Evolutionary conservation across 2,797 vertebrate species (phyloP).

Genomic region (Eospalax fontanierii): DNA sequence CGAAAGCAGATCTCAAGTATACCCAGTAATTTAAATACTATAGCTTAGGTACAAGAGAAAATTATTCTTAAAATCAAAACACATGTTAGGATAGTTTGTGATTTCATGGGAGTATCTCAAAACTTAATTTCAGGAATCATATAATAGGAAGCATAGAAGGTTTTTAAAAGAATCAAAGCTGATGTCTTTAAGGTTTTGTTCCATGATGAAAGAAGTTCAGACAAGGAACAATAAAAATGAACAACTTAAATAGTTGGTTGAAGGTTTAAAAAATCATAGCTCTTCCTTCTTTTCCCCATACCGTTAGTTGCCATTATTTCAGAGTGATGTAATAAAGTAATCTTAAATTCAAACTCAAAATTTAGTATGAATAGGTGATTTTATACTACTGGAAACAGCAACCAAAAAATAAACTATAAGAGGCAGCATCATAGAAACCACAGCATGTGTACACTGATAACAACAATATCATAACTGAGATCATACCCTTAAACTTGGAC

Average conservation of each 20-base stretch:
- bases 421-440: neutral
- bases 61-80: conserved; percentile 31
- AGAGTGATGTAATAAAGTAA: conserved; percentile 46
- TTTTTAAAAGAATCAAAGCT: conserved; percentile 22
- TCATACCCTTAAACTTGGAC: neutral
- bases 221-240: neutral
- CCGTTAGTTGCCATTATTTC: neutral
- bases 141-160: conserved; percentile 12
- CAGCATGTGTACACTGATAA: neutral
- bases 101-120: conserved; percentile 23
- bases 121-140: neutral
- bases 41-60: conserved; percentile 4
- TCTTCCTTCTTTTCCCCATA: conserved; percentile 21
- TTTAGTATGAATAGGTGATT: conserved; percentile 3
- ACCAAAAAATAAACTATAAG: conserved; percentile 35
- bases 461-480: neutral
- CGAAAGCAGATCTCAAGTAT: neutral
- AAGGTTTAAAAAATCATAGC: conserved; percentile 51
- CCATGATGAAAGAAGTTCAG: neutral
- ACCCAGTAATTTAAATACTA: neutral
- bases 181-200: conserved; percentile 32
- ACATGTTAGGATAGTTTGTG: neutral
- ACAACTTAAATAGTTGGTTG: conserved; percentile 11
- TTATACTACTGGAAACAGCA: neutral
- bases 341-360: conserved; percentile 61